Base-by-base conservation (phyloP, 2,888 invertebrate species). In the Eupithecia vulgata region DNA sequence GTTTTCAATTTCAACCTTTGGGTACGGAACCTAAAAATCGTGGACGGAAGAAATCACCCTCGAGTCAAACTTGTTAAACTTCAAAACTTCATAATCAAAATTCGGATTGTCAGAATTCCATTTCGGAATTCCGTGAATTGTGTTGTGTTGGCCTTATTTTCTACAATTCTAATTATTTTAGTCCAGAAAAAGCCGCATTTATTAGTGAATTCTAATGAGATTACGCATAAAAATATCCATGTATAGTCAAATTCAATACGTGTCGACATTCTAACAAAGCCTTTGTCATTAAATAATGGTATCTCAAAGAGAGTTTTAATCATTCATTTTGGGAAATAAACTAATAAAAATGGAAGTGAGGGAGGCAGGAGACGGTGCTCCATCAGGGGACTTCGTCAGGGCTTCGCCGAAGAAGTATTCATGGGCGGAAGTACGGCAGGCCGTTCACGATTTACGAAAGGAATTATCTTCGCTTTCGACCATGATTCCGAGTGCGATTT, bases 401-500 rank as follows among this genome's bases (percentile, higher is more conserved):
- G 83, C 85, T 34, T 88, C 91, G 30, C 86, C 89, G 79, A 95
- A 88, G 91, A 95, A 90, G 77, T 93, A 92, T 83, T 95, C 96
- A 70, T 98, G 98, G 98, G 96, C 96, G 2, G 98, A 98, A 88
- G 95, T 98, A 34, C 95, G 97, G 76, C 95, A 96, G 67, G 97
- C 97, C 12, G 98, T 98, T 0, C 96, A 97, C 84, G 97, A 97
- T 85, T 94, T 98, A 80, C 94, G 98, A 17, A 96, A 97, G 81
- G 96, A 97, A 84, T 88, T 98, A 74, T 97, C 97, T 3, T 96
- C 96, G 70, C 92, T 98, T 52, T 97, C 97, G 0, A 96, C 97
- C 1, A 97, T 97, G 95, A 96, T 98, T 30, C 98, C 98, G 0
- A 96, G 96, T 81, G 97, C 97, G 67, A 96, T 98, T 80, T 96